Percentiles rank a stretch among this genome's conserved stretches.
phyloP scores from a whole-genome alignment of 2,888 invertebrate species.

The Thelaira solivaga region DNA sequence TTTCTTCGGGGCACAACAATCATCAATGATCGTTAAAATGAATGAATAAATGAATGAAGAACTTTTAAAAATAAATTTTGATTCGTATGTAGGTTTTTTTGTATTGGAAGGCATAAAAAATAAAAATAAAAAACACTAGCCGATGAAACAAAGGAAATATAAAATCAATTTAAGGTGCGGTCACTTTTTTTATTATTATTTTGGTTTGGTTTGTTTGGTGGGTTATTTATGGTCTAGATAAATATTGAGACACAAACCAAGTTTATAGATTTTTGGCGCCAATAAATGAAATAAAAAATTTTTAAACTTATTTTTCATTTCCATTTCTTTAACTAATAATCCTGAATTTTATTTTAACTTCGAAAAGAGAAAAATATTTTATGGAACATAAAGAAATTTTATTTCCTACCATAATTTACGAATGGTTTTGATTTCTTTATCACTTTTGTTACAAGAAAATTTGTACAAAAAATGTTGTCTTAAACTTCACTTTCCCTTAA shows the following conservation, averaged over 20 bases:
- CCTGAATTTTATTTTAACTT: not conserved
- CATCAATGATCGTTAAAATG: conserved; percentile 55
- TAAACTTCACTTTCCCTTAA: too few species aligned
- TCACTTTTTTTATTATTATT: not conserved
- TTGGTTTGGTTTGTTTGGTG: not conserved
- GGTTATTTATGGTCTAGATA: conserved; percentile 60
- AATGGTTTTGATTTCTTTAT: too few species aligned
- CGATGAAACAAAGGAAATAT: conserved; percentile 54
- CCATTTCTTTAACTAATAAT: not conserved
- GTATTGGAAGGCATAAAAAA: conserved; percentile 1
- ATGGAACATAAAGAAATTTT: not conserved
- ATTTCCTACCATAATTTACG: not conserved
- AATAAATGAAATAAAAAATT: conserved; percentile 30
- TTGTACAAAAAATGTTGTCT: too few species aligned
- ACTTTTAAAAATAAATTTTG: not conserved
- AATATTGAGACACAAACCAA: conserved; percentile 43
- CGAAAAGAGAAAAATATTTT: not conserved
- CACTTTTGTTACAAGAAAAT: too few species aligned
- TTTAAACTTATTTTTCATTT: not conserved
- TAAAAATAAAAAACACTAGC: too few species aligned
- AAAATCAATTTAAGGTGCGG: conserved; percentile 59
- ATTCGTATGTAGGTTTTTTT: conserved; percentile 13
- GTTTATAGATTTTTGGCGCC: conserved; percentile 56
- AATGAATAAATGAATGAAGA: conserved; percentile 42
- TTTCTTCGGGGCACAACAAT: conserved; percentile 24